Evolutionary conservation across 2,888 invertebrate genomes (phyloP), one percentile per base, ranked within the genome.

Genomic region (Tenthredo livida): DNA sequence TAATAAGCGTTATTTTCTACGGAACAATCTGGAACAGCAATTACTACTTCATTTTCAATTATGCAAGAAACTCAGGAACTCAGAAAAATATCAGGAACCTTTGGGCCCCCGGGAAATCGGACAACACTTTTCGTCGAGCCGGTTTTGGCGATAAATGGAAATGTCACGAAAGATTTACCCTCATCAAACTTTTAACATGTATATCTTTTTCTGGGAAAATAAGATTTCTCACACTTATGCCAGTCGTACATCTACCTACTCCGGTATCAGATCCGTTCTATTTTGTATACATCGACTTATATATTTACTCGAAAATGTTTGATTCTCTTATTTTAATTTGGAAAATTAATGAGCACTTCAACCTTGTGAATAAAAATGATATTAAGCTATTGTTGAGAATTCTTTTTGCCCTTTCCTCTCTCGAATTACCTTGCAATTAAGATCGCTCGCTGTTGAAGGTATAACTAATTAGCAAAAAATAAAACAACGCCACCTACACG

Each of bases 121-220:
- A 61, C 61, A 25, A 61, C 61, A 21, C 9, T 61, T 61, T 61
- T 25, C 25, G 70, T 33, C 70, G 70, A 33, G 70, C 33, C 7
- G 33, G 33, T 70, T 29, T 70, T 70, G 37, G 37, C 70, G 70
- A 70, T n/a, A 33, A 70, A 70, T 70, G 70, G 70, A 70, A 70
- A 70, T 37, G 70, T 70, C 70, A 70, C 33, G 70, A 37, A 70
- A 37, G 70, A 70, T 37, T 70, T 70, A 29, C 70, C 70, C 70
- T 54, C 54, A n/a, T 54, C 54, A 54, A 54, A n/a, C 54, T 54
- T 54, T n/a, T 0, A 54, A 54, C n/a, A 7, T 54, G 17, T 50
- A 50, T 54, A 54, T n/a, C 37, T 37, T 54, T 54, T 54, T 7
- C n/a, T 6, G 54, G n/a, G n/a, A 6, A 7, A 54, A n/a, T 7